Evolutionary conservation across 2,113 vertebrate species (phyloP).

Genomic region (Meleagris gallopavo): DNA sequence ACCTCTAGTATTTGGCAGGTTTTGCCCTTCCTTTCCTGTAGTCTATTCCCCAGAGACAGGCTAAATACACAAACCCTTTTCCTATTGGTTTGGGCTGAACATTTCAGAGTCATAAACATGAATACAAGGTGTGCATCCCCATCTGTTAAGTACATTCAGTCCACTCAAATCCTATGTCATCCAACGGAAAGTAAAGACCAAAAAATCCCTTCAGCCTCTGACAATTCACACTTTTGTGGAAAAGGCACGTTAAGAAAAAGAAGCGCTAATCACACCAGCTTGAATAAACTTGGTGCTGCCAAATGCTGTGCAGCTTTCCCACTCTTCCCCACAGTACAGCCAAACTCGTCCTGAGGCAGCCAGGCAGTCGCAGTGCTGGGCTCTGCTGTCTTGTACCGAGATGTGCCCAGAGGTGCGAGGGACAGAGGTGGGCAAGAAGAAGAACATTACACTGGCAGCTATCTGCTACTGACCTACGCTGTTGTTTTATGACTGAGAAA

Average conservation of each 20-base stretch:
- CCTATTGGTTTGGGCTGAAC: background rate
- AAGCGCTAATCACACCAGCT: background rate
- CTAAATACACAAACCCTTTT: conserved; percentile 23
- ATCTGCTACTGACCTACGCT: background rate
- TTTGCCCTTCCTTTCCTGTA: conserved; percentile 54
- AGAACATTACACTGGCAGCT: background rate
- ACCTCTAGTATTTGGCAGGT: conserved; percentile 68
- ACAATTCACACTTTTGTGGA: conserved; percentile 8
- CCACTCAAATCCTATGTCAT: background rate
- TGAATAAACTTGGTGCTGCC: conserved; percentile 10
- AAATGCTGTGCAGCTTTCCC: background rate
- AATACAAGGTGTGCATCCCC: background rate
- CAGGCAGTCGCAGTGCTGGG: background rate
- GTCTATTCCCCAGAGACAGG: conserved; percentile 40
- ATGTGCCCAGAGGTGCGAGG: background rate
- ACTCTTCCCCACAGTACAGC: background rate
- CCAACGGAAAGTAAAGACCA: background rate
- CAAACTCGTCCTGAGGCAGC: background rate
- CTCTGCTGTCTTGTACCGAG: background rate
- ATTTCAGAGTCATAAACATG: conserved; percentile 4
- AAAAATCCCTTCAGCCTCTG: background rate
- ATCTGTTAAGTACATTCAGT: background rate
- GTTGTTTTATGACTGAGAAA: conserved; percentile 59
- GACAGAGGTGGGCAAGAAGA: rapidly evolving
- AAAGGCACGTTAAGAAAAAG: conserved; percentile 1